Conservation (phyloP, 1,140 invertebrate genomes). For the Zaprionus capensis region DNA sequence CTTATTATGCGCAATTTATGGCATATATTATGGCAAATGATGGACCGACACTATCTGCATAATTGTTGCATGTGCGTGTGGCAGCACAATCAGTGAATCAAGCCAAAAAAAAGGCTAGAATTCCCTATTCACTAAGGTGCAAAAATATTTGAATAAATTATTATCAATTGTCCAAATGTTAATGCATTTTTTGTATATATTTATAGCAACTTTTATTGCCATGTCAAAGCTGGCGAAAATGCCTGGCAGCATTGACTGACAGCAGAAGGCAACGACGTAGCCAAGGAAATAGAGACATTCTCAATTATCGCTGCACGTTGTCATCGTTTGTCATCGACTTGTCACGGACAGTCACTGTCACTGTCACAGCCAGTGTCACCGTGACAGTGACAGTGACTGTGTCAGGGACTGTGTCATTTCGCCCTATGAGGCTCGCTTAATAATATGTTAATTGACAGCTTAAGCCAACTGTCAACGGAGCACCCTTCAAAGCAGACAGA, state of each 20-base stretch:
- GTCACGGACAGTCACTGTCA: conserved; percentile 5
- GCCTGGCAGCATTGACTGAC: not conserved
- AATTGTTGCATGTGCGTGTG: conserved; percentile 45
- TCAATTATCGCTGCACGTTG: conserved; percentile 33
- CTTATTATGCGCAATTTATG: conserved; percentile 24
- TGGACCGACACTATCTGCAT: conserved; percentile 38
- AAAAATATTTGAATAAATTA: not conserved
- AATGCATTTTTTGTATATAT: not conserved
- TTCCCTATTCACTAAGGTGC: not conserved
- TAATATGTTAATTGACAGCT: conserved; percentile 51
- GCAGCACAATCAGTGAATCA: not conserved
- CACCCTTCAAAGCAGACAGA: not conserved
- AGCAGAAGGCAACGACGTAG: not conserved
- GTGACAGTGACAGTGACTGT: conserved; percentile 5
- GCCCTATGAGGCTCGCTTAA: conserved; percentile 33
- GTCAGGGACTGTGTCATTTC: conserved; percentile 4
- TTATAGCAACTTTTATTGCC: not conserved
- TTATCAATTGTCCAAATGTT: not conserved
- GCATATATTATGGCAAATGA: conserved; percentile 9
- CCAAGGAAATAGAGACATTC: conserved; percentile 27
- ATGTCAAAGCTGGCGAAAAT: not conserved
- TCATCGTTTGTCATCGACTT: conserved; percentile 30
- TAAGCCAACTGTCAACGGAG: conserved; percentile 41
- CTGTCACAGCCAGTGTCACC: not conserved
- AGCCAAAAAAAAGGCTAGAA: not conserved